These are phyloP conservation scores for Phragmatobia fuliginosa DNA, from an alignment of 2,888 invertebrate species.

Conservation along the genomic window DNA sequence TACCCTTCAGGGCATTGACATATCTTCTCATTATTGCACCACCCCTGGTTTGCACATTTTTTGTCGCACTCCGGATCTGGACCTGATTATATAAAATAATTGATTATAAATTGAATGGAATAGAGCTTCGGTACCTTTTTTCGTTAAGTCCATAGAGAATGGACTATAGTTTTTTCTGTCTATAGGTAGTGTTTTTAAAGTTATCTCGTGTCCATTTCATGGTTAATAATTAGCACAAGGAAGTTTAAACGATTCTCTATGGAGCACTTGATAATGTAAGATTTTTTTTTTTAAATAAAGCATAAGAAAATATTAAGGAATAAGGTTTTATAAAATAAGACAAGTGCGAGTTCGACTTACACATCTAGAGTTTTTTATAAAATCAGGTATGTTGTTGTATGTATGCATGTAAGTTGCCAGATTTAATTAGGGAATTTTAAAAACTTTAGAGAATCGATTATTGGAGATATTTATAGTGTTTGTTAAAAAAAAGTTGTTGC, in stretches of 20 bases:
- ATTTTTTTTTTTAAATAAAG: too few species aligned
- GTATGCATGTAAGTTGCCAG: too few species aligned
- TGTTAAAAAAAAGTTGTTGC: too few species aligned
- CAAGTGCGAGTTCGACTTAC: too few species aligned
- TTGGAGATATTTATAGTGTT: too few species aligned
- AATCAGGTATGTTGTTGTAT: too few species aligned
- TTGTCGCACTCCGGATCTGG: slow-evolving; percentile 96
- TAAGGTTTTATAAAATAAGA: too few species aligned
- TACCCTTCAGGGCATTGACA: slow-evolving; percentile 96
- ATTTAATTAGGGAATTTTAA: too few species aligned
- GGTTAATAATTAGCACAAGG: not conserved
- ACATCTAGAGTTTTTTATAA: too few species aligned
- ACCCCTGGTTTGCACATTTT: slow-evolving; percentile 94
- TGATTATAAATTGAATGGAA: not conserved
- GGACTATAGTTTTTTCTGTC: not conserved
- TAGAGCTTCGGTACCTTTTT: not conserved
- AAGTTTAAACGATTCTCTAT: not conserved
- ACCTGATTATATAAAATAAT: slow-evolving; percentile 68
- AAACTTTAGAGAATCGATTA: too few species aligned
- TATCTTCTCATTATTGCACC: slow-evolving; percentile 94
- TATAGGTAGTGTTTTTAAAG: too few species aligned
- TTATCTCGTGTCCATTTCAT: not conserved
- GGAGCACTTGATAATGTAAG: not conserved
- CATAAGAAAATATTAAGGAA: too few species aligned
- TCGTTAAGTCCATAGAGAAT: not conserved